Percentiles rank a stretch among this genome's conserved stretches.
Conservation (phyloP, 2,113 vertebrate species). For the Leuciscus idus region DNA sequence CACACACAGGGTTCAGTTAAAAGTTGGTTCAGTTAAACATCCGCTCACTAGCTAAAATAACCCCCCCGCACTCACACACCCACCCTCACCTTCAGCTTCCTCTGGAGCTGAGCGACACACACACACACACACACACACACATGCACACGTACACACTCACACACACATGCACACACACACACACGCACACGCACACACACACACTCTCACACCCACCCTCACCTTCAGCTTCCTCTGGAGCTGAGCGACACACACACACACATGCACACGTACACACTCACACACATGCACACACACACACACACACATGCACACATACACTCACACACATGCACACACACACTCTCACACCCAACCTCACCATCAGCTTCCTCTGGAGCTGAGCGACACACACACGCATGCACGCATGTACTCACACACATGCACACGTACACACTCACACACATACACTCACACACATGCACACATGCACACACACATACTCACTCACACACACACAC, state of each 20-base stretch:
- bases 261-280: accelerated
- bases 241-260: background rate
- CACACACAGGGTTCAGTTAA: constrained; percentile 81
- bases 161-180: background rate
- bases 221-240: constrained; percentile 58
- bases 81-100: constrained; percentile 57
- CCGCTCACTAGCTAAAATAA: constrained; percentile 78
- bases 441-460: background rate
- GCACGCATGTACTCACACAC: background rate
- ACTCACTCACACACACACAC: too few relatives aligned
- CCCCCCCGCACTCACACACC: constrained; percentile 11
- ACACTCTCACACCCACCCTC: too few relatives aligned
- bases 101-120: constrained; percentile 44
- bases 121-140: constrained; percentile 23
- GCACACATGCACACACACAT: background rate
- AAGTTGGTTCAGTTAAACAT: constrained; percentile 80
- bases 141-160: constrained; percentile 5
- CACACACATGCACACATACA: too few relatives aligned
- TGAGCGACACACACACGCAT: too few relatives aligned
- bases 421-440: constrained; percentile 8
- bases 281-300: background rate
- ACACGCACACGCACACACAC: too few relatives aligned
- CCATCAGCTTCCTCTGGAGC: too few relatives aligned
- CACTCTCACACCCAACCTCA: background rate
- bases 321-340: background rate